Percentiles rank a stretch among this genome's conserved stretches.
Conservation (phyloP, 2,888 invertebrate species). For the Tachina lurida region DNA sequence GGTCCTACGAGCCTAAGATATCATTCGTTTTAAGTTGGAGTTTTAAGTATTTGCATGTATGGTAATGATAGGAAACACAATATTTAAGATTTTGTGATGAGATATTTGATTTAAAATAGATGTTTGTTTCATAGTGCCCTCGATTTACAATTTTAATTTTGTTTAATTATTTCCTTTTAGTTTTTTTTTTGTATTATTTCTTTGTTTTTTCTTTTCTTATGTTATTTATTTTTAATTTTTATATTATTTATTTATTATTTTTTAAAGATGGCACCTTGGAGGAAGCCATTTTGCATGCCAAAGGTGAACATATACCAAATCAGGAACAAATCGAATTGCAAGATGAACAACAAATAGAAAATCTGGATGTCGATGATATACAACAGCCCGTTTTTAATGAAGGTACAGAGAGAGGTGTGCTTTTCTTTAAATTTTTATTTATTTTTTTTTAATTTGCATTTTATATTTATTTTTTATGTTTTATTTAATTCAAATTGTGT, state of each 20-base stretch:
- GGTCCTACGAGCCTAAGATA: not conserved
- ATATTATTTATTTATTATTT: constrained; percentile 68
- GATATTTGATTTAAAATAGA: no score
- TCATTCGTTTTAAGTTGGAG: no score
- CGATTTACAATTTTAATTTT: not conserved
- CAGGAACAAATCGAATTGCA: constrained; percentile 82
- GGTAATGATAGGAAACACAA: no score
- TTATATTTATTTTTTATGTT: constrained; percentile 67
- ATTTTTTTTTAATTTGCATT: constrained; percentile 74
- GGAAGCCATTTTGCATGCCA: constrained; percentile 86
- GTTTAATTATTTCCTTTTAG: constrained; percentile 19
- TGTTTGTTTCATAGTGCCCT: not conserved
- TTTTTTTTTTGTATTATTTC: constrained; percentile 34
- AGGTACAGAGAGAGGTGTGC: constrained; percentile 81
- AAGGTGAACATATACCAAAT: constrained; percentile 82
- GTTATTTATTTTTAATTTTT: constrained; percentile 65
- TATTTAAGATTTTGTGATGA: no score
- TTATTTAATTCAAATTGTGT: constrained; percentile 37
- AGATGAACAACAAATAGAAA: constrained; percentile 79
- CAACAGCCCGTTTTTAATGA: constrained; percentile 82
- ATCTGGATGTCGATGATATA: constrained; percentile 75
- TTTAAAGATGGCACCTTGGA: constrained; percentile 86
- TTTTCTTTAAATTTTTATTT: constrained; percentile 73
- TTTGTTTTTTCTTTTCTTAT: constrained; percentile 63
- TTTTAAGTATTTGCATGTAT: no score